Conservation (phyloP, 2,888 invertebrate genomes). For the Cryptus viduatorius region DNA sequence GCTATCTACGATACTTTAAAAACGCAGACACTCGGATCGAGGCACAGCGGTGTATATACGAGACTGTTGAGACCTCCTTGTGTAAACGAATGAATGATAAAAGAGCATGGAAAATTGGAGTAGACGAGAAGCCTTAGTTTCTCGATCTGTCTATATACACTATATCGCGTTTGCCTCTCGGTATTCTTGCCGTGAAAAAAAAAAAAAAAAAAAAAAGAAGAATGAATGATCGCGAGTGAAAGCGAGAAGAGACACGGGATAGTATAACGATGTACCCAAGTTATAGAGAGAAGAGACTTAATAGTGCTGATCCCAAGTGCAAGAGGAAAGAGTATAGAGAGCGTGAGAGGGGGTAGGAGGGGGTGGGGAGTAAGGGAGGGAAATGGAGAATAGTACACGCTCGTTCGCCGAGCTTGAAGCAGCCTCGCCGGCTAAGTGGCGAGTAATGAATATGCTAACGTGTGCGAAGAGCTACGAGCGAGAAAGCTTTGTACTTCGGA, state of each 20-base stretch:
- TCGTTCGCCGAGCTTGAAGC: slow-evolving; percentile 73
- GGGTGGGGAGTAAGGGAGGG: slow-evolving; percentile 19
- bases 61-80: not conserved
- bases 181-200: slow-evolving; percentile 1
- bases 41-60: not conserved
- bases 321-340: slow-evolving; percentile 54
- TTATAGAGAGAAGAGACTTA: slow-evolving; percentile 70
- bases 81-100: slow-evolving; percentile 2
- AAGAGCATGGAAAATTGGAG: slow-evolving; percentile 26
- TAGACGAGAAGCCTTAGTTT: not conserved
- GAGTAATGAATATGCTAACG: slow-evolving; percentile 84
- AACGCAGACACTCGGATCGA: not conserved
- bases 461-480: slow-evolving; percentile 78
- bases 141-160: slow-evolving; percentile 8
- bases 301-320: slow-evolving; percentile 78
- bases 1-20: no score
- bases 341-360: not conserved
- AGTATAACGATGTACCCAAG: not conserved
- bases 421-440: slow-evolving; percentile 78
- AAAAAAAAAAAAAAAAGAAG: slow-evolving; percentile 38
- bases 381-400: slow-evolving; percentile 46
- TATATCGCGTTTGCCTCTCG: not conserved
- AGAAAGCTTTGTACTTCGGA: slow-evolving; percentile 80
- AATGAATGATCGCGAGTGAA: slow-evolving; percentile 30
- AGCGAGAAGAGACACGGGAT: slow-evolving; percentile 47